Percentiles rank a stretch among this genome's conserved stretches.
phyloP scores from a whole-genome alignment of 2,113 vertebrate species.

The Holacanthus passer region DNA sequence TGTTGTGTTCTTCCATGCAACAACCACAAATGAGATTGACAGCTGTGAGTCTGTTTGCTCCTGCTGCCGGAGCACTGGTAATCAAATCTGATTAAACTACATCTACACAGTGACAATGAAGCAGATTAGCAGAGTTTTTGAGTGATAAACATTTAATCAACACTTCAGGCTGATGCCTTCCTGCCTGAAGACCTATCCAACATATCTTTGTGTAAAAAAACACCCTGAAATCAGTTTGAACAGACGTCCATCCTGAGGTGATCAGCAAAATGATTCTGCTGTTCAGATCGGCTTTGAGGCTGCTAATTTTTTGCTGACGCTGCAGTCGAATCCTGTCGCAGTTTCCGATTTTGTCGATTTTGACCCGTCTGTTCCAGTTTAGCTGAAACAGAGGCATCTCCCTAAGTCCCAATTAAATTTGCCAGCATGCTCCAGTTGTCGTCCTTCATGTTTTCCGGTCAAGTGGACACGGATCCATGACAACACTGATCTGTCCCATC shows the following conservation, averaged over 20 bases:
- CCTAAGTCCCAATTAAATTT: slow-evolving; percentile 43
- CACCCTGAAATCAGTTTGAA: not conserved
- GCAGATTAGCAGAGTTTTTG: not conserved
- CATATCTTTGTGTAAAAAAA: not conserved
- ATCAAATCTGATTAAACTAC: not conserved
- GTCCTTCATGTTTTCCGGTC: slow-evolving; percentile 35
- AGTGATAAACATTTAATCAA: not conserved
- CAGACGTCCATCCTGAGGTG: not conserved
- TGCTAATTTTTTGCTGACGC: slow-evolving; percentile 13
- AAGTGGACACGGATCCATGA: slow-evolving; percentile 28
- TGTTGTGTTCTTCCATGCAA: not conserved
- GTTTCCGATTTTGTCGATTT: slow-evolving; percentile 21
- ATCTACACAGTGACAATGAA: not conserved
- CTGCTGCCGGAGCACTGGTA: not conserved
- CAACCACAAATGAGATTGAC: not conserved
- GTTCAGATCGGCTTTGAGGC: not conserved
- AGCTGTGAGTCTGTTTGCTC: not conserved
- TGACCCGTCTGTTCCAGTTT: slow-evolving; percentile 33
- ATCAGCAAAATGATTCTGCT: not conserved
- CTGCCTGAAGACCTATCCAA: not conserved
- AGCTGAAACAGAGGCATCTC: slow-evolving; percentile 15
- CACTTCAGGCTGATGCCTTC: not conserved
- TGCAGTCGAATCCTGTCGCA: slow-evolving; percentile 2
- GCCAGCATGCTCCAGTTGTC: slow-evolving; percentile 23
- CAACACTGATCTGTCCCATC: slow-evolving; percentile 22